phyloP scores from a whole-genome alignment of 2,888 invertebrate species.

The Panopea generosa region DNA sequence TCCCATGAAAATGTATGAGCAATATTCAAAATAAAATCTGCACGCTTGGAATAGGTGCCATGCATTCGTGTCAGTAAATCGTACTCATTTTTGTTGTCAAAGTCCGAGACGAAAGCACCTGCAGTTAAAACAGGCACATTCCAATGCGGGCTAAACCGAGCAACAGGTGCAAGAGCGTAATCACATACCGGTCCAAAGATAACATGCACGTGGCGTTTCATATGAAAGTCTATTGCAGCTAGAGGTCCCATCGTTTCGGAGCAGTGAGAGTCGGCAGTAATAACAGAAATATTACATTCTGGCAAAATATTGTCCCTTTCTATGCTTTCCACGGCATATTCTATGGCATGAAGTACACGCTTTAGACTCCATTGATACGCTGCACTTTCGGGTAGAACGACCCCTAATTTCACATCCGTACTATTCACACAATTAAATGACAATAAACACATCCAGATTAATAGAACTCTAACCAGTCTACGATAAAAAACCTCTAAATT shows the following conservation, averaged over 20 bases:
- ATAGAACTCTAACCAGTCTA: no score
- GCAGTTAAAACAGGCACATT: slow-evolving; percentile 94
- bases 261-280: slow-evolving; percentile 77
- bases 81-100: slow-evolving; percentile 86
- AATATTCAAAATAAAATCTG: slow-evolving; percentile 70
- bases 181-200: slow-evolving; percentile 83
- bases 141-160: slow-evolving; percentile 95
- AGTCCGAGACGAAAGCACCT: slow-evolving; percentile 80
- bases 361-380: slow-evolving; percentile 73
- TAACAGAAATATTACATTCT: slow-evolving; percentile 55
- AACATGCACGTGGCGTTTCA: slow-evolving; percentile 73
- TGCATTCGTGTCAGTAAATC: slow-evolving; percentile 89
- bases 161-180: slow-evolving; percentile 94
- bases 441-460: no score
- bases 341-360: slow-evolving; percentile 82
- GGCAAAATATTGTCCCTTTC: slow-evolving; percentile 56
- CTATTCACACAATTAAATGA: background rate
- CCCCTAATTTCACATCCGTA: slow-evolving; percentile 76
- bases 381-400: slow-evolving; percentile 76
- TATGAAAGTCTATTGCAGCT: slow-evolving; percentile 80
- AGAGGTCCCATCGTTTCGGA: slow-evolving; percentile 81
- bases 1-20: slow-evolving; percentile 74
- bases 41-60: slow-evolving; percentile 75
- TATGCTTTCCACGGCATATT: slow-evolving; percentile 79
- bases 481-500: no score